Conservation (phyloP, 1,140 invertebrate species). For the Trichonephila clavata region DNA sequence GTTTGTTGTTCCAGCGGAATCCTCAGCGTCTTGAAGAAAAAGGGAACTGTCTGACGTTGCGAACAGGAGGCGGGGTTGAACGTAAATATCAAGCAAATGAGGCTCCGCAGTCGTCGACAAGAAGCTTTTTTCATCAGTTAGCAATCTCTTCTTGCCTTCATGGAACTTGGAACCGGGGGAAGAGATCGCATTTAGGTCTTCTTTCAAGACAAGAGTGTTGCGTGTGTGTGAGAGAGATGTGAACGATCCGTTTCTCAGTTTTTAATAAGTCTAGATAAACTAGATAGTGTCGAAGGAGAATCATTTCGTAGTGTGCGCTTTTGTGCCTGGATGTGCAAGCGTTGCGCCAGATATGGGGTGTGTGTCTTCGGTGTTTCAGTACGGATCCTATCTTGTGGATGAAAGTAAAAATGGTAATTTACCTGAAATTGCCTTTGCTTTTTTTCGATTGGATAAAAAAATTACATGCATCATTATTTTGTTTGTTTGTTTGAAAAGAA, state of each 20-base stretch:
- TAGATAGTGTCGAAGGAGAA: not conserved
- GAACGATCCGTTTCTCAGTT: not conserved
- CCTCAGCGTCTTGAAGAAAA: constrained; percentile 1
- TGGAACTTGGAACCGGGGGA: constrained; percentile 16
- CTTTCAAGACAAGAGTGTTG: not conserved
- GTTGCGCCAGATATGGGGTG: constrained; percentile 46
- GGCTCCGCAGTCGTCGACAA: constrained; percentile 16
- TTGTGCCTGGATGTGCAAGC: not conserved
- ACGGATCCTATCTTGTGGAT: constrained; percentile 63
- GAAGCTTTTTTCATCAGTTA: constrained; percentile 19
- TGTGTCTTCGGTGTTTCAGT: constrained; percentile 70
- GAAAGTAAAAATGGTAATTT: constrained; percentile 58
- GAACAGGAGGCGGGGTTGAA: constrained; percentile 40
- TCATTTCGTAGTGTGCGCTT: not conserved
- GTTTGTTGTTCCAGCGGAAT: constrained; percentile 38
- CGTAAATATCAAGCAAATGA: constrained; percentile 68
- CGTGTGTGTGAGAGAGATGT: not conserved
- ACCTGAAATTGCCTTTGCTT: not conserved
- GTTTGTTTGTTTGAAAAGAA: no score
- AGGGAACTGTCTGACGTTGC: constrained; percentile 50
- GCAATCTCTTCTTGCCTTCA: not conserved
- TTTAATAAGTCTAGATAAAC: not conserved
- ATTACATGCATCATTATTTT: no score
- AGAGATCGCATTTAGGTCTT: constrained; percentile 30
- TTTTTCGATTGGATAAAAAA: not conserved